Conservation (phyloP, 2,113 vertebrate species). For the Corythoichthys intestinalis region DNA sequence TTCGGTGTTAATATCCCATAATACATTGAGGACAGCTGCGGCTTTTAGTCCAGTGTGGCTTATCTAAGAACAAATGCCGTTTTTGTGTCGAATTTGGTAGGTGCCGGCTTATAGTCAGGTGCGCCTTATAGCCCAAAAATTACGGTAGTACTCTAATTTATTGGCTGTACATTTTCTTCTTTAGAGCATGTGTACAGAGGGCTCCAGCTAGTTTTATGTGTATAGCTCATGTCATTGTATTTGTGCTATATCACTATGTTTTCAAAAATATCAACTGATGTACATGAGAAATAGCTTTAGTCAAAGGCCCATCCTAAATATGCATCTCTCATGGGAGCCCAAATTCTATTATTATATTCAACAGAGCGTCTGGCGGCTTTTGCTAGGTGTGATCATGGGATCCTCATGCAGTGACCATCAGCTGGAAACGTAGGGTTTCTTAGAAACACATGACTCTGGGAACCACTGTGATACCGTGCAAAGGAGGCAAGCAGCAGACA, state of each 20-base stretch:
- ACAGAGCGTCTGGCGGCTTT: not conserved
- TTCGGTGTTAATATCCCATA: too few relatives aligned
- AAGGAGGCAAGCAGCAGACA: slow-evolving; percentile 55
- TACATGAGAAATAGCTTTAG: not conserved
- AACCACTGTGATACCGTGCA: slow-evolving; percentile 60
- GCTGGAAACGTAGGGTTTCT: slow-evolving; percentile 46
- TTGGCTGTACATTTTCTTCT: too few relatives aligned
- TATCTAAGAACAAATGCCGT: too few relatives aligned
- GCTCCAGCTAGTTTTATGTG: too few relatives aligned
- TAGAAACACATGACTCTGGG: slow-evolving; percentile 66
- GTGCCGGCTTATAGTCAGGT: too few relatives aligned
- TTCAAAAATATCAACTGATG: not conserved
- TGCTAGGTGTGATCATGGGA: slow-evolving; percentile 57
- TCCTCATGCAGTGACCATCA: slow-evolving; percentile 28
- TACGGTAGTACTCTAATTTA: too few relatives aligned
- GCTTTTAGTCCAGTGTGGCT: too few relatives aligned
- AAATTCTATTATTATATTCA: not conserved
- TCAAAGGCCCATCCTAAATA: slow-evolving; percentile 5
- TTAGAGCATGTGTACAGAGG: not conserved
- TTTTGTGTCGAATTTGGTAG: too few relatives aligned
- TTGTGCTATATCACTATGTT: too few relatives aligned
- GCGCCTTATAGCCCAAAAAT: too few relatives aligned
- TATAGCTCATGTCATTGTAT: not conserved
- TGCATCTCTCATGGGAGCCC: not conserved
- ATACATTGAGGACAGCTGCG: too few relatives aligned